Conservation (phyloP, 2,797 vertebrate genomes). For the Anniella stebbinsi region DNA sequence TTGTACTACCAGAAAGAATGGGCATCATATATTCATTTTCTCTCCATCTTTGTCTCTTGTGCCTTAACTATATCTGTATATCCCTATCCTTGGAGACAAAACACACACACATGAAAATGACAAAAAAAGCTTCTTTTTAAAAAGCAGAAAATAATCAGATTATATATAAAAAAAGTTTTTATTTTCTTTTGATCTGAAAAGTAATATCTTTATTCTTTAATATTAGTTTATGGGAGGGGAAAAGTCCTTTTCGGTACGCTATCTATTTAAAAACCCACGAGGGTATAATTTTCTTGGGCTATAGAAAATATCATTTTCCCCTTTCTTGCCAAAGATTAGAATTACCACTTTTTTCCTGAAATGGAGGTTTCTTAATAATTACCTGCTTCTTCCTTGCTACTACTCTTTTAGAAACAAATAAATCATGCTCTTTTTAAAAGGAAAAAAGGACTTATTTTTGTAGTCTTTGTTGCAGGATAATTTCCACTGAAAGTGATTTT, state of each 20-base stretch:
- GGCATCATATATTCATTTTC: neutral
- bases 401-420: slow-evolving; percentile 40
- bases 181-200: slow-evolving; percentile 41
- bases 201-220: slow-evolving; percentile 22
- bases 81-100: neutral
- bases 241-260: slow-evolving; percentile 35
- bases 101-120: slow-evolving; percentile 6
- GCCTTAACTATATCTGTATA: neutral
- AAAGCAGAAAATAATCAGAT: neutral
- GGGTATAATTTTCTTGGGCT: slow-evolving; percentile 42
- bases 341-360: slow-evolving; percentile 38
- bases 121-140: slow-evolving; percentile 14
- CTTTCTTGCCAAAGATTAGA: slow-evolving; percentile 27
- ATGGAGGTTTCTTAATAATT: slow-evolving; percentile 32
- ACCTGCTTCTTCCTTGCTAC: neutral
- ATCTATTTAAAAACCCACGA: slow-evolving; percentile 24
- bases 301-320: slow-evolving; percentile 25
- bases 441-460: slow-evolving; percentile 22
- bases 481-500: slow-evolving; percentile 41
- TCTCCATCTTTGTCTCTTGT: neutral
- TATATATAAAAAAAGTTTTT: slow-evolving; percentile 37
- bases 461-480: slow-evolving; percentile 30
- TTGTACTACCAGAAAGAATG: neutral
- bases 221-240: slow-evolving; percentile 19
- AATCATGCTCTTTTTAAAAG: neutral